Base-by-base conservation (phyloP, 2,113 vertebrate species). In the Phrynosoma blainvillii region DNA sequence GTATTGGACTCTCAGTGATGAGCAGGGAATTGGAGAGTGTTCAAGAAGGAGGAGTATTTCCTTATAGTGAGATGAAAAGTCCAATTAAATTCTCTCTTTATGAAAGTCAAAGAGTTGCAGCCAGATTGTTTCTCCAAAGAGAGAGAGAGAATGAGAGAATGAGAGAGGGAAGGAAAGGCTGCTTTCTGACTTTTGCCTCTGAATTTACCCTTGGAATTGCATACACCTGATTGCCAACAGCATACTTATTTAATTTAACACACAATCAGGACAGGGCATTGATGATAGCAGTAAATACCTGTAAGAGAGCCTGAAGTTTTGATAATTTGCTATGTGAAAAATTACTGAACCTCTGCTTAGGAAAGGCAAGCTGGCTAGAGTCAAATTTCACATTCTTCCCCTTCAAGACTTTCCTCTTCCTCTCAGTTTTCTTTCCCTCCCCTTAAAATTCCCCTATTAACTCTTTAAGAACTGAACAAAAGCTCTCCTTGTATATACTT, bases 351-450 rank as follows among this genome's bases (percentile, higher is more conserved):
- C 80, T 75, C 87, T 36, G 40, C 85, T 70, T 93, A 70, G 70
- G 90, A 90, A 90, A 91, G 82, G 76, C 56, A 82, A 92, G 56
- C 87, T 93, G 40, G n/a, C 27, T 87, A 76, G 65, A 90, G 47
- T 79, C 66, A 89, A 66, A 90, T 90, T 91, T 92, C 40, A n/a
- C 82, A 47, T 91, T 93, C 89, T 82, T 92, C 2, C 74, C 89
- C 73, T 74, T 78, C 9, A 77, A 47, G 47, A 30, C 0, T 90
- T 93, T 85, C 8, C 66, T 68, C 25, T 21, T 62, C 59, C 92
- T 90, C 27, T 47, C 75, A 87, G 36, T 75, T 93, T 76, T n/a
- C 91, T 79, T 78, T 79, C 76, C 56, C 14, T 6, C 65, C 47
- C 8, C 9, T 42, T 79, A 70, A 71, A 9, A 30, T 71, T 73